Base-by-base conservation (phyloP, 2,113 vertebrate species). In the Carassius carassius region DNA sequence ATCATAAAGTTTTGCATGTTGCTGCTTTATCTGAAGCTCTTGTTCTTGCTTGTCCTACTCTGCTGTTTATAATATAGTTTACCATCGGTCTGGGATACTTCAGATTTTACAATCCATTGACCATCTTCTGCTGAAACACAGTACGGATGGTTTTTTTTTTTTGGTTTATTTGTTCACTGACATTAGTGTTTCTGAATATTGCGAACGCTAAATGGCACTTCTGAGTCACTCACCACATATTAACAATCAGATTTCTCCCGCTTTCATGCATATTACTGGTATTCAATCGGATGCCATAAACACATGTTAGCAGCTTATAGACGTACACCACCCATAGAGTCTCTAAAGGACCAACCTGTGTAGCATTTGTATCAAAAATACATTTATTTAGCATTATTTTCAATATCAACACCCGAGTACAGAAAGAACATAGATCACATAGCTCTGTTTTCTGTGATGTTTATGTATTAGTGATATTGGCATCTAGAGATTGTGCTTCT, bases 191-290 rank as follows among this genome's bases (percentile, higher is more conserved):
- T 44, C 9, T 44, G 41, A 44, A 44, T 44, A 44, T 44, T 21
- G 29, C 77, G 54, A 70, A 75, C 49, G 67, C 73, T 19, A 65
- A 83, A 83, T 74, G 75, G 70, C 80, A 73, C 72, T 41, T 78
- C 11, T 78, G 47, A 84, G 80, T 83, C 79, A 69, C 47, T 83
- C 79, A 69, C 47, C 60, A 37, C 76, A 77, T 69, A 84, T 86
- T 86, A 86, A 70, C 73, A 60, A 54, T 16, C 79, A 23, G 54
- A 76, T 78, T 84, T 83, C 73, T 86, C 70, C 72, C 65, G 21
- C 62, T 35, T 54, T 86, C 72, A 41, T 78, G 81, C 78, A 37
- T 81, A 84, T 77, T 81, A 88, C 63, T 75, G 62, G 67, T 77
- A 21, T 73, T 74, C 72, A 81, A 72, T 86, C 63, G 80, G 41